phyloP scores from a whole-genome alignment of 2,113 vertebrate species.

The Psephotus haematonotus region DNA sequence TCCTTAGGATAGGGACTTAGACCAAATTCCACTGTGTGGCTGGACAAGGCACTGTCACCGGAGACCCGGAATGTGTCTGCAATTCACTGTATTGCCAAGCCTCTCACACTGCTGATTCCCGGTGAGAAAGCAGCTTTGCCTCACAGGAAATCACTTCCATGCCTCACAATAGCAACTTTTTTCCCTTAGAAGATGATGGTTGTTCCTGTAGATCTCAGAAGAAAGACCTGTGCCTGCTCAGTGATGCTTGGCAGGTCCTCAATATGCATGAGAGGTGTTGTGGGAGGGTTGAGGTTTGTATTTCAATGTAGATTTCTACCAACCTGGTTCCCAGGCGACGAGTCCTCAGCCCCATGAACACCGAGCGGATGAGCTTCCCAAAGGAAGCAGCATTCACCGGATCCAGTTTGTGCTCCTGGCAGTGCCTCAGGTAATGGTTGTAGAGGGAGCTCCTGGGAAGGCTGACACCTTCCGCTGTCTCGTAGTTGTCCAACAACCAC shows the following conservation, averaged over 20 bases:
- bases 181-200: rapidly evolving
- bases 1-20: neutral
- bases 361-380: constrained; percentile 96
- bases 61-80: neutral
- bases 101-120: neutral
- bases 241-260: neutral
- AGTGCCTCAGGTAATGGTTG: constrained; percentile 96
- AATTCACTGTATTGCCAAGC: neutral
- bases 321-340: constrained; percentile 95
- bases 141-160: neutral
- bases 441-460: constrained; percentile 94
- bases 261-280: rapidly evolving
- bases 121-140: neutral
- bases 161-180: neutral
- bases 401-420: constrained; percentile 97
- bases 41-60: neutral
- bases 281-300: neutral
- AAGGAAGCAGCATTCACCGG: constrained; percentile 97
- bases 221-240: neutral
- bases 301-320: neutral
- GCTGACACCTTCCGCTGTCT: constrained; percentile 95
- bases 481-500: constrained; percentile 97
- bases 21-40: neutral
- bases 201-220: neutral
- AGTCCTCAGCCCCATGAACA: constrained; percentile 96